Conservation (phyloP, 1,140 invertebrate species). For the Aphelinus certus region DNA sequence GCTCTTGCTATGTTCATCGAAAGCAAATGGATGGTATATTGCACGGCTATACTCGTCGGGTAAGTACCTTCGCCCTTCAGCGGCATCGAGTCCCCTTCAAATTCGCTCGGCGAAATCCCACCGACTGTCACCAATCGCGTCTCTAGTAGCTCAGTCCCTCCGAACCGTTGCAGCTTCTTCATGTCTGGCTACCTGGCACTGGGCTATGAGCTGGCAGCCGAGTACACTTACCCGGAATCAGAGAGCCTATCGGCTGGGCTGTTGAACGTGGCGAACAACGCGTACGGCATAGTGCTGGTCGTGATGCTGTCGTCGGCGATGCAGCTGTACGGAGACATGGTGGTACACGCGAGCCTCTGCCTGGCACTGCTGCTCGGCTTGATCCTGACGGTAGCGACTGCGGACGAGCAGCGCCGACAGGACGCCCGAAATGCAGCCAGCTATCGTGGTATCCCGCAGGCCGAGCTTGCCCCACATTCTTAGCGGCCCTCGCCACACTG, state of each 20-base stretch:
- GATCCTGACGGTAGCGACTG: conserved; percentile 67
- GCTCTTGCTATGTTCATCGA: conserved; percentile 40
- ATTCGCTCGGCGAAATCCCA: background rate
- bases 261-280: conserved; percentile 73
- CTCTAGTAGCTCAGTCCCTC: background rate
- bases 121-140: background rate
- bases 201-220: conserved; percentile 80
- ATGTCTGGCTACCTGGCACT: conserved; percentile 79
- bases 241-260: conserved; percentile 75
- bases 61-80: conserved; percentile 47
- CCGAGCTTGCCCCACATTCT: background rate
- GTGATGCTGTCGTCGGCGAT: conserved; percentile 51
- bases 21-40: conserved; percentile 71
- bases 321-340: conserved; percentile 50
- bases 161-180: conserved; percentile 68
- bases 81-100: too few relatives aligned
- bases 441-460: conserved; percentile 16
- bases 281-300: conserved; percentile 72
- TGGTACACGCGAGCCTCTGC: conserved; percentile 60
- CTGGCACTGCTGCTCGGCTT: conserved; percentile 63
- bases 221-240: conserved; percentile 78
- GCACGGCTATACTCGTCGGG: conserved; percentile 70
- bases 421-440: conserved; percentile 46
- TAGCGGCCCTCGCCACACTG: too few relatives aligned
- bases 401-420: conserved; percentile 68